These are phyloP conservation scores for Brachypalpus laphriformis DNA, from an alignment of 2,888 invertebrate species.

Conservation along the genomic window DNA sequence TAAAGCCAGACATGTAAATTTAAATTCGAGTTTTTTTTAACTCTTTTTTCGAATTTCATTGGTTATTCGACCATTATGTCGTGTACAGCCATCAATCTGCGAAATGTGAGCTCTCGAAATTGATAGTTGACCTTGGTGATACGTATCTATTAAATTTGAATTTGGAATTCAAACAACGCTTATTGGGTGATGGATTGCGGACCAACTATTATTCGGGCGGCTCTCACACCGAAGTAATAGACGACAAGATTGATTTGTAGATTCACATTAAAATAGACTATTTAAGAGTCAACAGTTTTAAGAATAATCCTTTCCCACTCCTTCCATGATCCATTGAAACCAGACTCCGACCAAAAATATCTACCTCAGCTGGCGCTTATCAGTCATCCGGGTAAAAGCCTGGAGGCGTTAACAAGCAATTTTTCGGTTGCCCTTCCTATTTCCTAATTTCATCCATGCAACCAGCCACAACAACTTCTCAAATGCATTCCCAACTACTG, in stretches of 20 bases:
- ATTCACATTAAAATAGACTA: not conserved
- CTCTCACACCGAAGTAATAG: too few species aligned
- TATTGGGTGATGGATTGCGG: not conserved
- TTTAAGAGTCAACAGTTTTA: not conserved
- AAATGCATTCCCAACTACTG: conserved; percentile 9
- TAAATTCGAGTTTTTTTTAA: not conserved
- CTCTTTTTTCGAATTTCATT: not conserved
- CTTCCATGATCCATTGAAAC: conserved; percentile 1
- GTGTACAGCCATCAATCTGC: not conserved
- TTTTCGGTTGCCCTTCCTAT: conserved; percentile 55
- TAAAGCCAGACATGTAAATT: not conserved
- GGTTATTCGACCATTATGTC: not conserved
- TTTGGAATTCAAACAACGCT: conserved; percentile 1
- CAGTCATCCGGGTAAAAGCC: conserved; percentile 19
- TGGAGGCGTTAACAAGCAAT: conserved; percentile 57
- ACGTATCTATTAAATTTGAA: conserved; percentile 10
- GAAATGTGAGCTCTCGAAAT: not conserved
- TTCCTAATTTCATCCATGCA: conserved; percentile 59
- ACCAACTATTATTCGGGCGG: too few species aligned
- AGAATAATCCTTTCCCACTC: not conserved
- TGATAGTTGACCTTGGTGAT: conserved; percentile 9
- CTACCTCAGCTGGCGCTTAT: conserved; percentile 49
- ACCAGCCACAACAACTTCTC: conserved; percentile 3
- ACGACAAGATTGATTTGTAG: too few species aligned
- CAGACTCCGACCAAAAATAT: conserved; percentile 21